These are phyloP conservation scores for Mystacornis crossleyi DNA, from an alignment of 2,113 vertebrate genomes.

Conservation along the genomic window DNA sequence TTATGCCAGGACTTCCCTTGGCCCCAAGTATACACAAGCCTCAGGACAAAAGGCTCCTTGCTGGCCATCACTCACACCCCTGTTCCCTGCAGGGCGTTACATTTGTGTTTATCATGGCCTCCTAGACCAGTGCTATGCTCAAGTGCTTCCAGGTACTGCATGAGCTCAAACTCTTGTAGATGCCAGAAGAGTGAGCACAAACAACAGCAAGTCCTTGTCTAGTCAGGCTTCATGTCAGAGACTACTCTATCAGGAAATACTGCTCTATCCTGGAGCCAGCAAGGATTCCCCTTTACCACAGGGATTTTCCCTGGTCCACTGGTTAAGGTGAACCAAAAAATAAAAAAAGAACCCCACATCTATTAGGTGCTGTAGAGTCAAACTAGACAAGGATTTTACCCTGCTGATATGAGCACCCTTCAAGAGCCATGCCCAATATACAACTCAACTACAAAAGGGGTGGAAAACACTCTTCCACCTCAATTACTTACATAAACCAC, in stretches of 20 bases:
- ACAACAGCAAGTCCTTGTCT: neutral
- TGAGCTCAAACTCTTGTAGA: neutral
- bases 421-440: neutral
- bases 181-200: neutral
- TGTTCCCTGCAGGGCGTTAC: neutral
- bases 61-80: neutral
- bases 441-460: neutral
- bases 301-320: neutral
- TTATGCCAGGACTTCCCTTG: neutral
- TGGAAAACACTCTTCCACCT: neutral
- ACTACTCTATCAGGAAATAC: neutral
- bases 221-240: neutral
- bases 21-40: neutral
- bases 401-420: neutral
- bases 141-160: neutral
- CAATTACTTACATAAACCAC: neutral
- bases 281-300: neutral
- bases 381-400: neutral
- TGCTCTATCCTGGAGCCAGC: neutral
- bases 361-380: neutral
- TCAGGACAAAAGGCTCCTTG: neutral
- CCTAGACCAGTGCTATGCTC: neutral
- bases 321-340: neutral
- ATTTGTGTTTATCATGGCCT: rapidly evolving
- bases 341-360: neutral